Base-by-base conservation (phyloP, 2,797 vertebrate species). In the Limosa lapponica region DNA sequence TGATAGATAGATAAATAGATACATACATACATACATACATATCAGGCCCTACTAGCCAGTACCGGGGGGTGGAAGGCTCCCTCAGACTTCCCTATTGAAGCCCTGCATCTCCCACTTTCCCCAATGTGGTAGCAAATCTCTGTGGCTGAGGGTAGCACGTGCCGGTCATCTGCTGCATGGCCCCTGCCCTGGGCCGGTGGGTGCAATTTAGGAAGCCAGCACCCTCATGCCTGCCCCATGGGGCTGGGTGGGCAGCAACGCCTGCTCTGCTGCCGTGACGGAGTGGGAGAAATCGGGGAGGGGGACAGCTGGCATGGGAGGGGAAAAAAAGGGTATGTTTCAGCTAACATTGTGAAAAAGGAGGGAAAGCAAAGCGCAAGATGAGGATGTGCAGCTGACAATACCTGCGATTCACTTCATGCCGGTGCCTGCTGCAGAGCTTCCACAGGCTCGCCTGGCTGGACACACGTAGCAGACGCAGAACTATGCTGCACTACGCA, bases 381-480 rank as follows among this genome's bases (percentile, higher is more conserved):
- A 34, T 10, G 32, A 30, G 34, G 13, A 4, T 48, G n/a, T 54
- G 48, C 32, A 43, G 41, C 43, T 43, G 19, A 36, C 14, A 6
- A 2, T 10, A 8, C 0, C 3, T 10, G 27, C 30, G 16, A 12
- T 24, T 71, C 3, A 5, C 16, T n/a, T 49, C 6, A 2, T 2
- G 34, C 41, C 30, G 16, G 28, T 17, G 72, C 11, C 25, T 72
- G 64, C 75, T 46, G 58, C 73, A 80, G 54, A 54, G 62, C 43
- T 30, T 13, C 57, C 57, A 7, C 0, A 0, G 48, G 44, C 51
- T 14, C 0, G 0, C 13, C 44, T 48, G 27, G 39, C 39, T 20
- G 55, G 64, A 4, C 41, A 7, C 10, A 0, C 0, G 0, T 0
- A 17, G 41, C 55, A 30, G 51, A 32, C 0, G 0, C 52, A 64